These are phyloP conservation scores for Aradophagus sp. DNA, from an alignment of 1,140 invertebrate species.

Conservation along the genomic window DNA sequence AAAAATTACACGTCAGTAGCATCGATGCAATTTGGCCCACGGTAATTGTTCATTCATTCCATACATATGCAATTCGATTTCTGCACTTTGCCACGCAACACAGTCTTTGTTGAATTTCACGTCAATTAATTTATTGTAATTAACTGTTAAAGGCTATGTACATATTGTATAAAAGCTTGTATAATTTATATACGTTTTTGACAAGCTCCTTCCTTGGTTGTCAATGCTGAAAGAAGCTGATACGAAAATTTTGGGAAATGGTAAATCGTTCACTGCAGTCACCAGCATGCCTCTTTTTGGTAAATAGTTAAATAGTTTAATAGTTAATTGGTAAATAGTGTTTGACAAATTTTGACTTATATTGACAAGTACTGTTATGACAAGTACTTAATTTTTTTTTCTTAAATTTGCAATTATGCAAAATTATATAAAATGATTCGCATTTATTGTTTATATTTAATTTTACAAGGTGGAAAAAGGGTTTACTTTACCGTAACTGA, in stretches of 20 bases:
- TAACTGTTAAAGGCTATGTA: conserved; percentile 27
- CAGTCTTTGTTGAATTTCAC: too few species aligned
- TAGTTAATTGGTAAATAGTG: too few species aligned
- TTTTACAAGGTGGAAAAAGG: conserved; percentile 50
- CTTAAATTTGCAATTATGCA: neutral
- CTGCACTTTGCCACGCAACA: too few species aligned
- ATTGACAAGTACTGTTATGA: too few species aligned
- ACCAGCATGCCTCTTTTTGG: conserved; percentile 55
- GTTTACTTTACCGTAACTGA: conserved; percentile 57
- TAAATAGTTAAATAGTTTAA: conserved; percentile 25
- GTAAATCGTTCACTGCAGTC: conserved; percentile 61
- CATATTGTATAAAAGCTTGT: conserved; percentile 36
- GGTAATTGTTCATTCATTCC: too few species aligned
- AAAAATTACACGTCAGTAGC: too few species aligned
- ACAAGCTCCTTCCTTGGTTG: conserved; percentile 62
- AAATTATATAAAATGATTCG: neutral
- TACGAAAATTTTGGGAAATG: conserved; percentile 42
- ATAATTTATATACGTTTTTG: conserved; percentile 45
- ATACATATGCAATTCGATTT: too few species aligned
- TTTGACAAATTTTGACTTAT: too few species aligned
- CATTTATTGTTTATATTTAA: neutral
- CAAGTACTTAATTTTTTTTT: conserved; percentile 25
- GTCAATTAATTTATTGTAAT: conserved; percentile 15
- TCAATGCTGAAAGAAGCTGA: conserved; percentile 63
- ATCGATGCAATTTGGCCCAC: too few species aligned